Conservation (phyloP, 2,113 vertebrate genomes). For the Syngnathus typhle region DNA sequence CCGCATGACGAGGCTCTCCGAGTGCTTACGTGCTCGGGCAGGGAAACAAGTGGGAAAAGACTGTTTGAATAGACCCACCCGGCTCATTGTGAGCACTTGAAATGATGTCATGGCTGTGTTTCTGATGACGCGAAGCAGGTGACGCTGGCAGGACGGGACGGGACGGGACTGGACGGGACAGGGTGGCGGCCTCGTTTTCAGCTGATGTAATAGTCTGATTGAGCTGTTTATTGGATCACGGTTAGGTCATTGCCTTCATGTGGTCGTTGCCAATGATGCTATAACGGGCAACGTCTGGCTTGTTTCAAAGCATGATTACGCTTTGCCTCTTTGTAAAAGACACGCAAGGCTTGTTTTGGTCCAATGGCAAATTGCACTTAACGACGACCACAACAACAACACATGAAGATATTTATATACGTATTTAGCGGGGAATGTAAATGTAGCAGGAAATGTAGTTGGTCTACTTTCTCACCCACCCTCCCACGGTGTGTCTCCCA, state of each 20-base stretch:
- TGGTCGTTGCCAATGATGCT: conserved; percentile 15
- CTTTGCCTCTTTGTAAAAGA: neutral
- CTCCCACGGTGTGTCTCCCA: conserved; percentile 50
- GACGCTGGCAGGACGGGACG: conserved; percentile 22
- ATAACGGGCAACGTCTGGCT: conserved; percentile 14
- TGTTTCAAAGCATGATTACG: conserved; percentile 5
- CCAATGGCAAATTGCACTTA: conserved; percentile 1
- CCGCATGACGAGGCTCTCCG: conserved; percentile 29
- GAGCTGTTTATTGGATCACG: conserved; percentile 32
- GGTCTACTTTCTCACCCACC: conserved; percentile 55
- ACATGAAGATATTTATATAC: conserved; percentile 41
- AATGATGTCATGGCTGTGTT: conserved; percentile 39
- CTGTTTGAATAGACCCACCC: conserved; percentile 15
- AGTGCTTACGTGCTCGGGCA: conserved; percentile 10
- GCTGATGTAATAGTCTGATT: conserved; percentile 43
- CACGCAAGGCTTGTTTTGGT: conserved; percentile 9
- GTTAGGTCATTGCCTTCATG: conserved; percentile 40
- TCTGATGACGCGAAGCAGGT: conserved; percentile 31
- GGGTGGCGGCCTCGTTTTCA: conserved; percentile 20
- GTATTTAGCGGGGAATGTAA: conserved; percentile 42
- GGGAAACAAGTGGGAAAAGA: conserved; percentile 32
- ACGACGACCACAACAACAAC: conserved; percentile 1
- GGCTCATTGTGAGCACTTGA: conserved; percentile 23
- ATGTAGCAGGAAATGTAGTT: conserved; percentile 53
- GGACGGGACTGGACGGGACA: too few relatives aligned